Percentiles rank a stretch among this genome's conserved stretches.
Evolutionary conservation across 1,140 invertebrate species (phyloP).

Genomic region (Panulirus ornatus): DNA sequence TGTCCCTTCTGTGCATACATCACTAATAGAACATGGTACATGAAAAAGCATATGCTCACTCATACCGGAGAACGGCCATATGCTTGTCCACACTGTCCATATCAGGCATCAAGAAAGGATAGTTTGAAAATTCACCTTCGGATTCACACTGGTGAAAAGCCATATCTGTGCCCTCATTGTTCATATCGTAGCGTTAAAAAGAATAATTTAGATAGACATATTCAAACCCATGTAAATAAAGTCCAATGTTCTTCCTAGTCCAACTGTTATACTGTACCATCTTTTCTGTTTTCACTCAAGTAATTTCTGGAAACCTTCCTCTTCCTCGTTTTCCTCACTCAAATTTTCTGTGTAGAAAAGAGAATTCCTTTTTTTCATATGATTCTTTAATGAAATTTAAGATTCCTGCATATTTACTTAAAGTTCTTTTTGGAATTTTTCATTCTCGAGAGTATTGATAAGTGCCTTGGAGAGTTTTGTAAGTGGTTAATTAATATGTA

Average conservation of each 20-base stretch:
- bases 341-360: too few relatives aligned
- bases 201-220: constrained; percentile 44
- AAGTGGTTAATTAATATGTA: too few relatives aligned
- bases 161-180: constrained; percentile 57
- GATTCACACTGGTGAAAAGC: constrained; percentile 59
- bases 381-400: too few relatives aligned
- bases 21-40: background rate
- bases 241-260: constrained; percentile 77
- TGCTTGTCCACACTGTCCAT: constrained; percentile 33
- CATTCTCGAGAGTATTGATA: too few relatives aligned
- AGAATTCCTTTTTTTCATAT: too few relatives aligned
- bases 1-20: constrained; percentile 30
- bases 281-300: too few relatives aligned
- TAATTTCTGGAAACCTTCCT: too few relatives aligned
- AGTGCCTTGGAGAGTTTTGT: too few relatives aligned
- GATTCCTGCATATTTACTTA: too few relatives aligned
- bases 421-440: too few relatives aligned
- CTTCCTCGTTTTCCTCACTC: too few relatives aligned
- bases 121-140: constrained; percentile 80
- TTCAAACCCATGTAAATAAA: constrained; percentile 82
- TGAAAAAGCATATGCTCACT: background rate
- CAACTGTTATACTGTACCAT: too few relatives aligned
- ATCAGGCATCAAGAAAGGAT: constrained; percentile 47
- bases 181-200: constrained; percentile 53
- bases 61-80: constrained; percentile 2